These are phyloP conservation scores for Patella depressa DNA, from an alignment of 2,888 invertebrate genomes.

Conservation along the genomic window DNA sequence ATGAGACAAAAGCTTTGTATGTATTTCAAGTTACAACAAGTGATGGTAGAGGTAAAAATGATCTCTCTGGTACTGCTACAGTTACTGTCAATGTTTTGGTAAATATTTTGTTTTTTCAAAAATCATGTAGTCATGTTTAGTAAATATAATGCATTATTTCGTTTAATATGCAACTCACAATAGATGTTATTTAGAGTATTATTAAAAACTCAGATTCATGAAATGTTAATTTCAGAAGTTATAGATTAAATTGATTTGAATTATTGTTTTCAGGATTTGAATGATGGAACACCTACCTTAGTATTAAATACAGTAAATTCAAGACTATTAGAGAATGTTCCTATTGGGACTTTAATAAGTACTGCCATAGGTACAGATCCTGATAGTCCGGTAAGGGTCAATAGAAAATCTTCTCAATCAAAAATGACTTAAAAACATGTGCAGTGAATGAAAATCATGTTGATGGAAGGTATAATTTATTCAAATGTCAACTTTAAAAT, in stretches of 20 bases:
- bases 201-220: no score
- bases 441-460: no score
- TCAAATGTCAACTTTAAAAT: no score
- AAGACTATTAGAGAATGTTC: slow-evolving; percentile 39
- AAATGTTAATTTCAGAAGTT: no score
- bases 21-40: slow-evolving; percentile 51
- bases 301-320: slow-evolving; percentile 23
- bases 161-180: no score
- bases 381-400: slow-evolving; percentile 40
- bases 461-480: no score
- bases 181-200: no score
- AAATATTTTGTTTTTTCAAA: slow-evolving; percentile 3
- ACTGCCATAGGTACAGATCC: slow-evolving; percentile 41
- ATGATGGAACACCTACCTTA: slow-evolving; percentile 54
- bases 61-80: slow-evolving; percentile 41
- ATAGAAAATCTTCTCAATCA: neutral
- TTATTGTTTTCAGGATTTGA: slow-evolving; percentile 48
- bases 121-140: no score
- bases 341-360: slow-evolving; percentile 40
- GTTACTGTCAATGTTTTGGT: slow-evolving; percentile 51
- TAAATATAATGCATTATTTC: no score
- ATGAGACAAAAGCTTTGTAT: slow-evolving; percentile 46
- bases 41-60: slow-evolving; percentile 43
- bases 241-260: no score
- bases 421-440: no score